phyloP scores from a whole-genome alignment of 2,888 invertebrate genomes.

The Lochmaea capreae region DNA sequence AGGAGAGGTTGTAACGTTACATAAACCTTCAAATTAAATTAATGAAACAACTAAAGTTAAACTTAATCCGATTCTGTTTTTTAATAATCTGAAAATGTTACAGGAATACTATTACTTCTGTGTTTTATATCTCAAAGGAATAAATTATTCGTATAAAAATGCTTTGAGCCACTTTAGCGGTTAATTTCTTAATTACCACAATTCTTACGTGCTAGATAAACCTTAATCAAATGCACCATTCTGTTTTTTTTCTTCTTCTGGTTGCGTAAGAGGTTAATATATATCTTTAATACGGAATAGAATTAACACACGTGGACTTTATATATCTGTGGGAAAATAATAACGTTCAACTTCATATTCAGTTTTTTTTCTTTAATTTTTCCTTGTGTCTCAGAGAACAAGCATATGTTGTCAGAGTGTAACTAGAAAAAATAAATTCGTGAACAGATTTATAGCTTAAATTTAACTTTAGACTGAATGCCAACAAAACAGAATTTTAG shows the following conservation, averaged over 20 bases:
- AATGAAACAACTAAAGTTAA: background rate
- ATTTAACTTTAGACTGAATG: no score
- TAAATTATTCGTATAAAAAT: constrained; percentile 27
- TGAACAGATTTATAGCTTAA: no score
- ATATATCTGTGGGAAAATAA: background rate
- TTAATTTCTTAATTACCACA: constrained; percentile 32
- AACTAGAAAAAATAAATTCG: no score
- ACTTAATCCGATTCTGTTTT: background rate
- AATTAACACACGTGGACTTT: background rate
- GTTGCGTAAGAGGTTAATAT: constrained; percentile 4
- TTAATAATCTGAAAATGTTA: constrained; percentile 27
- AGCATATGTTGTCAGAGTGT: no score
- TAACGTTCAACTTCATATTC: background rate
- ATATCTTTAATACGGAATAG: background rate
- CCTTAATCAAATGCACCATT: constrained; percentile 5
- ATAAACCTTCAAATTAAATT: no score
- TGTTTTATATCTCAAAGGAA: constrained; percentile 15
- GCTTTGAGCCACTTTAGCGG: constrained; percentile 24
- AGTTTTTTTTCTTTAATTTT: background rate
- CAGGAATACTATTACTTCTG: constrained; percentile 21
- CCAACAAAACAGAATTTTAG: no score
- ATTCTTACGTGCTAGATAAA: constrained; percentile 29
- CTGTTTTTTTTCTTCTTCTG: background rate
- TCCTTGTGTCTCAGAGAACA: no score
- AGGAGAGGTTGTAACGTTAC: no score